Conservation (phyloP, 2,113 vertebrate genomes). For the Cettia cetti region DNA sequence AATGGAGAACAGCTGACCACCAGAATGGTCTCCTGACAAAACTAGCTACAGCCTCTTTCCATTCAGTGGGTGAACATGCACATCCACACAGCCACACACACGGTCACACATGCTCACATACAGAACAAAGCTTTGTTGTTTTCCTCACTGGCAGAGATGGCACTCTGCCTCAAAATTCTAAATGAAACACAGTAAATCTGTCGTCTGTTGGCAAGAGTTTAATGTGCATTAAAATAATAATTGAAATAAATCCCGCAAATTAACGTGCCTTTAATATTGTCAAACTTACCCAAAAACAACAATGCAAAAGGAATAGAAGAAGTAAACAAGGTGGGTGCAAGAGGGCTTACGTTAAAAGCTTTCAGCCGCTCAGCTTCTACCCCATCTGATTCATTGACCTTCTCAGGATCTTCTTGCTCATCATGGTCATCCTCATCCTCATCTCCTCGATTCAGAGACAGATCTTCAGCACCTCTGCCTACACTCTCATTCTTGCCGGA, state of each 20-base stretch:
- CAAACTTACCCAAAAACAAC: conserved; percentile 57
- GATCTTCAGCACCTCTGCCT: conserved; percentile 78
- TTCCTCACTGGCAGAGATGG: conserved; percentile 46
- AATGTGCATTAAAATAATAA: conserved; percentile 50
- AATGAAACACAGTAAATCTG: conserved; percentile 70
- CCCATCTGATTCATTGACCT: conserved; percentile 78
- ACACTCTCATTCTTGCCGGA: conserved; percentile 83
- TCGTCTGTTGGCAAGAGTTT: conserved; percentile 61
- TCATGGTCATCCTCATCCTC: conserved; percentile 85
- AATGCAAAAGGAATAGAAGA: conserved; percentile 33
- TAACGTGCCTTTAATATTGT: conserved; percentile 52
- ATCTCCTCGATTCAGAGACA: conserved; percentile 78
- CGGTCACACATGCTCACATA: conserved; percentile 36
- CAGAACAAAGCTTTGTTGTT: conserved; percentile 56
- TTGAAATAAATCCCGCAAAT: conserved; percentile 51
- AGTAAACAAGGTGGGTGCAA: not conserved
- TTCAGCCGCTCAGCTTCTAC: conserved; percentile 83
- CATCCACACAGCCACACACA: conserved; percentile 31
- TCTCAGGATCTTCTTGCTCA: conserved; percentile 81
- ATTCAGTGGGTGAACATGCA: conserved; percentile 64
- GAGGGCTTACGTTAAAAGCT: conserved; percentile 82
- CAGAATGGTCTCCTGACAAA: conserved; percentile 39
- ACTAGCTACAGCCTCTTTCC: conserved; percentile 40
- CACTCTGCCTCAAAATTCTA: conserved; percentile 66
- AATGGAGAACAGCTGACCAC: conserved; percentile 60